phyloP scores from a whole-genome alignment of 2,888 invertebrate genomes.

The Chalcosyrphus nemorum region DNA sequence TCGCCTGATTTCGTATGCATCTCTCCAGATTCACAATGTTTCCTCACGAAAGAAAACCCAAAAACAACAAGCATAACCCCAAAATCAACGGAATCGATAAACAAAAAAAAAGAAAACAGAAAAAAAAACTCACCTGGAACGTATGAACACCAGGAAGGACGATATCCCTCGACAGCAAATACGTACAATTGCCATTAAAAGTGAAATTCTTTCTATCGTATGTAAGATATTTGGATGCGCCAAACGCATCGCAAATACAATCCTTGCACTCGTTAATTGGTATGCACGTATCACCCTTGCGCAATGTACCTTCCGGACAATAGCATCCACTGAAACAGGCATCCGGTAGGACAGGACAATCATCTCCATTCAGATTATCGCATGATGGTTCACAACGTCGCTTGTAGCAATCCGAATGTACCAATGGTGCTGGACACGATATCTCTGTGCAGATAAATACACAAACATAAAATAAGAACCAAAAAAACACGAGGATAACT shows the following conservation, averaged over 20 bases:
- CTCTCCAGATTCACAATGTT: neutral
- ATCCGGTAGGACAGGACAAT: conserved; percentile 86
- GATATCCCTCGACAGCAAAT: conserved; percentile 88
- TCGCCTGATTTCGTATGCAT: neutral
- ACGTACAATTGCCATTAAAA: conserved; percentile 93
- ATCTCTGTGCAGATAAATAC: conserved; percentile 73
- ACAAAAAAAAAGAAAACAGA: conserved; percentile 83
- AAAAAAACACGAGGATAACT: neutral
- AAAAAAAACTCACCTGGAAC: conserved; percentile 80
- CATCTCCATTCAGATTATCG: conserved; percentile 84
- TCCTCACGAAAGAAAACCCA: neutral
- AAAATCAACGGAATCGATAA: conserved; percentile 74
- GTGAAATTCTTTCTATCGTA: conserved; percentile 92
- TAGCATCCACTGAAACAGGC: conserved; percentile 92
- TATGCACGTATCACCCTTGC: conserved; percentile 87
- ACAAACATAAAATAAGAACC: conserved; percentile 82
- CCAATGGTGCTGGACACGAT: conserved; percentile 82
- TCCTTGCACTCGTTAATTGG: conserved; percentile 88
- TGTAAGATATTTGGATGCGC: conserved; percentile 90
- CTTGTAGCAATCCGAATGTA: conserved; percentile 92
- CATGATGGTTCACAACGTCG: conserved; percentile 91
- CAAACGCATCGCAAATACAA: conserved; percentile 89
- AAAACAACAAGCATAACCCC: conserved; percentile 12
- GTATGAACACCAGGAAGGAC: conserved; percentile 82
- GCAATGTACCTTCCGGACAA: conserved; percentile 89